phyloP scores from a whole-genome alignment of 2,797 vertebrate genomes.

The Pseudotriccus pelzelni region DNA sequence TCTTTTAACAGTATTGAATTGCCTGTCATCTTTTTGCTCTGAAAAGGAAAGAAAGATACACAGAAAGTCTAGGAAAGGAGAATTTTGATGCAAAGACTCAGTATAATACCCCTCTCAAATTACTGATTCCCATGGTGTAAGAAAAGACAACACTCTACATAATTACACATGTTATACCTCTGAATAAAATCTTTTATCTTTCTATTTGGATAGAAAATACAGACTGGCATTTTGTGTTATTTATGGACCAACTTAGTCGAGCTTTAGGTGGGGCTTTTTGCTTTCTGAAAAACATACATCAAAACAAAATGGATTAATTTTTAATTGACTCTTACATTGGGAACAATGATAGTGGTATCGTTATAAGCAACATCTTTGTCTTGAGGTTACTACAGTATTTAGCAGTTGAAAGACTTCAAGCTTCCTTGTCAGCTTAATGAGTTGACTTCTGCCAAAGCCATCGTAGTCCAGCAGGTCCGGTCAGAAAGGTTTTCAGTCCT shows the following conservation, averaged over 20 bases:
- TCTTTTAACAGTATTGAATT: neutral
- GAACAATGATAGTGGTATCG: neutral
- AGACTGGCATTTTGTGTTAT: neutral
- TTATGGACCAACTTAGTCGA: neutral
- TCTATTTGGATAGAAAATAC: constrained; percentile 1
- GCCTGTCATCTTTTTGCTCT: constrained; percentile 2
- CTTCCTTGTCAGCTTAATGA: neutral
- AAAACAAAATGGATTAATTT: neutral
- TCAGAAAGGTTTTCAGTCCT: constrained; percentile 11
- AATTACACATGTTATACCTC: neutral
- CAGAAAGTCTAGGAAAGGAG: neutral
- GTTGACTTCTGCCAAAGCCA: constrained; percentile 1
- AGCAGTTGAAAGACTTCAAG: neutral
- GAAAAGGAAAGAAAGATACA: constrained; percentile 20
- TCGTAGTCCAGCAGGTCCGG: neutral
- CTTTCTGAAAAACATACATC: neutral
- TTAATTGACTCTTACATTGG: neutral
- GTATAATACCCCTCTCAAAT: neutral
- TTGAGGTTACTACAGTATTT: neutral
- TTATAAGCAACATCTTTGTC: neutral
- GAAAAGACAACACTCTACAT: neutral
- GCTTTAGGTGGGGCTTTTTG: neutral
- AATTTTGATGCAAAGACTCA: constrained; percentile 27
- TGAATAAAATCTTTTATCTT: constrained; percentile 32
- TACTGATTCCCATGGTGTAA: neutral